Percentiles rank a stretch among this genome's conserved stretches.
Evolutionary conservation across 2,888 invertebrate genomes (phyloP).

Genomic region (Cheilosia vulpina): DNA sequence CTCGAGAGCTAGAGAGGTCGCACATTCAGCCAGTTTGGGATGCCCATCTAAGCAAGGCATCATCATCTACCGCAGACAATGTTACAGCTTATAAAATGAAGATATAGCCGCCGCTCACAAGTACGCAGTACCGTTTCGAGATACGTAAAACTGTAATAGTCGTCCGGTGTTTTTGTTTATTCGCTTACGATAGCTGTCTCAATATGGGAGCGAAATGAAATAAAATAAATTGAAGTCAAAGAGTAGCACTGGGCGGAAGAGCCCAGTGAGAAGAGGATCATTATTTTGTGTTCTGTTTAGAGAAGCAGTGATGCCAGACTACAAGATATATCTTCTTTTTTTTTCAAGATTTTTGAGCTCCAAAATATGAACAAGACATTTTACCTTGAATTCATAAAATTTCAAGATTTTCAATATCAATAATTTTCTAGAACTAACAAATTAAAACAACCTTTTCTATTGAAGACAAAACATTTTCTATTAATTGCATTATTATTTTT

Average conservation of each 20-base stretch:
- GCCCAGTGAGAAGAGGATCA: slow-evolving; percentile 13
- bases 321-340: no score
- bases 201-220: slow-evolving; percentile 37
- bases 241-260: background rate
- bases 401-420: no score
- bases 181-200: slow-evolving; percentile 28
- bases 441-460: no score
- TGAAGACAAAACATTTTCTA: no score
- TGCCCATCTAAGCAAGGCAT: slow-evolving; percentile 11
- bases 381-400: no score
- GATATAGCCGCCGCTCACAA: slow-evolving; percentile 19
- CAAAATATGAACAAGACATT: no score
- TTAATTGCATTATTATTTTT: no score
- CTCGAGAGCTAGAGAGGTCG: slow-evolving; percentile 1
- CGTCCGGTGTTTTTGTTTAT: slow-evolving; percentile 7
- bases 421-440: no score
- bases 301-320: no score
- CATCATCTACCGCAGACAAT: slow-evolving; percentile 42
- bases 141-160: slow-evolving; percentile 31
- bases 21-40: background rate
- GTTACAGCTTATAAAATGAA: slow-evolving; percentile 2
- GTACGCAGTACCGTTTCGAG: slow-evolving; percentile 51
- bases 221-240: slow-evolving; percentile 47
- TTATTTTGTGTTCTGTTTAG: slow-evolving; percentile 55
- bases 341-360: no score